phyloP scores from a whole-genome alignment of 1,140 invertebrate species.

The Heliconius congener region DNA sequence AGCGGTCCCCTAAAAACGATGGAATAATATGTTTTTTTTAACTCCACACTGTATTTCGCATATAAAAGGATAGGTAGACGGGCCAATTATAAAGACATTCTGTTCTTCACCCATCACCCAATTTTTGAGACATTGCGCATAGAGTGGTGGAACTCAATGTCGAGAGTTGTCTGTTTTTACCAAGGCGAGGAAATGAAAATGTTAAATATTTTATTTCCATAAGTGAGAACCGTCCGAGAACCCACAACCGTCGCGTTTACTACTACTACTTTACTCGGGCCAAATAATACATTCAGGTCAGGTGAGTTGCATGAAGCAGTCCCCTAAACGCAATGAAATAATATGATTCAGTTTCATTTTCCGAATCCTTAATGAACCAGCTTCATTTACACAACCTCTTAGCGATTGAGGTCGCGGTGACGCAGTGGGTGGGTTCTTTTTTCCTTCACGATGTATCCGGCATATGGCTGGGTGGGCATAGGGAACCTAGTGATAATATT shows the following conservation, averaged over 20 bases:
- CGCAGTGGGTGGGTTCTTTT: too few relatives aligned
- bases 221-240: too few relatives aligned
- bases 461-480: too few relatives aligned
- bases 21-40: conserved; percentile 54
- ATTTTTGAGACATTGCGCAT: background rate
- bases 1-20: conserved; percentile 49
- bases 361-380: conserved; percentile 63
- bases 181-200: too few relatives aligned
- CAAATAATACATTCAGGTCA: background rate
- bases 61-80: background rate
- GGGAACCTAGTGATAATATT: too few relatives aligned
- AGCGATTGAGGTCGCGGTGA: too few relatives aligned
- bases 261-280: too few relatives aligned
- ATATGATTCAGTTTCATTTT: conserved; percentile 69
- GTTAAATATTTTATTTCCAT: too few relatives aligned
- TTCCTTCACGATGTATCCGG: too few relatives aligned
- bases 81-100: background rate
- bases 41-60: background rate
- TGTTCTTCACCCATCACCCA: background rate
- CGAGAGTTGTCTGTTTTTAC: too few relatives aligned
- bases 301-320: conserved; percentile 41
- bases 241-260: too few relatives aligned
- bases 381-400: conserved; percentile 43
- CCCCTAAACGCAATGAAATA: conserved; percentile 55
- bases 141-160: too few relatives aligned